Evolutionary conservation across 2,888 invertebrate species (phyloP).

Genomic region (Oscheius onirici): DNA sequence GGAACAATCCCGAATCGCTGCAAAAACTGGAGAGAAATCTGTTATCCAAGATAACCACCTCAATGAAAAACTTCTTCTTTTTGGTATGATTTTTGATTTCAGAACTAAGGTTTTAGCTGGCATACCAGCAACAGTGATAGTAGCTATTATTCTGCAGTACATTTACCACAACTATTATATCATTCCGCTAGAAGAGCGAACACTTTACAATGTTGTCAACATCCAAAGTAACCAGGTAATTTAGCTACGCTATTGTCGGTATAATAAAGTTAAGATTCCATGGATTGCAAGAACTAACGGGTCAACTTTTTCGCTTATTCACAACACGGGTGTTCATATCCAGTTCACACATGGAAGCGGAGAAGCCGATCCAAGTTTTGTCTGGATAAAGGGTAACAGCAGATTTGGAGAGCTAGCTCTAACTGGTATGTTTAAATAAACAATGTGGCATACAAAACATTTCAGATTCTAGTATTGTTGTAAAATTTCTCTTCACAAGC

Average conservation of each 20-base stretch:
- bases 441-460: background rate
- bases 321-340: background rate
- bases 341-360: background rate
- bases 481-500: background rate
- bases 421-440: background rate
- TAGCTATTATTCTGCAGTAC: conserved; percentile 22
- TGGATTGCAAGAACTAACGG: conserved; percentile 13
- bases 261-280: background rate
- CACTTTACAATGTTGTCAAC: background rate
- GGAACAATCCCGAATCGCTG: background rate
- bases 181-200: conserved; percentile 15
- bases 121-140: conserved; percentile 3
- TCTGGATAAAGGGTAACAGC: conserved; percentile 10
- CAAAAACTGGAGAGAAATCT: background rate
- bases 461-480: background rate
- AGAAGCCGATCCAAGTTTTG: background rate
- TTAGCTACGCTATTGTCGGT: background rate
- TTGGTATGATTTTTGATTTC: background rate
- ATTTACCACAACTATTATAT: conserved; percentile 22
- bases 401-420: conserved; percentile 3
- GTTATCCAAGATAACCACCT: background rate
- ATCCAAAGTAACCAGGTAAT: conserved; percentile 7
- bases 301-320: background rate
- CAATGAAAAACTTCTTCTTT: conserved; percentile 3
- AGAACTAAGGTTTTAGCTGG: conserved; percentile 6